Evolutionary conservation across 2,888 invertebrate species (phyloP).

Genomic region (Creontiades dilutus): DNA sequence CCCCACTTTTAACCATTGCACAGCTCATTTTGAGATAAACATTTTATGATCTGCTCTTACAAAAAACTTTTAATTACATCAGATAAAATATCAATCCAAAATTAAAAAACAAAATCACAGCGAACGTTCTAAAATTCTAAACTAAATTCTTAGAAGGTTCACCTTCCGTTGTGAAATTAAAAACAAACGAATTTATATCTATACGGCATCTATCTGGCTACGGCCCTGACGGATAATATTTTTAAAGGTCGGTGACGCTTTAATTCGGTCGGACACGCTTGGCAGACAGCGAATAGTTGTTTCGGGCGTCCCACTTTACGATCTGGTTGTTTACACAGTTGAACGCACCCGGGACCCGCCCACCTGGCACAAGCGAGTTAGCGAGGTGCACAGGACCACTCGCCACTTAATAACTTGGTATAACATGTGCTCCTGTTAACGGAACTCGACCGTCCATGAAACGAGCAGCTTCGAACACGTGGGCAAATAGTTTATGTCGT

Average conservation of each 20-base stretch:
- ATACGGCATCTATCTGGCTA: too few species aligned
- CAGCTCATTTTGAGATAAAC: too few species aligned
- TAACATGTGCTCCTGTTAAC: conserved; percentile 41
- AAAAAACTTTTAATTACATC: too few species aligned
- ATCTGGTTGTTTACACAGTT: conserved; percentile 47
- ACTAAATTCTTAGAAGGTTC: too few species aligned
- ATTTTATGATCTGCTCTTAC: too few species aligned
- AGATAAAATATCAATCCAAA: too few species aligned
- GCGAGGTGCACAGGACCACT: conserved; percentile 36
- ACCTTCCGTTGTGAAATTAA: too few species aligned
- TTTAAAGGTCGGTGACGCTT: background rate
- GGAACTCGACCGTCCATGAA: background rate
- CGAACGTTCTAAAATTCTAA: too few species aligned
- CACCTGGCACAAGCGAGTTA: conserved; percentile 41
- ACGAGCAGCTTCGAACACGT: background rate
- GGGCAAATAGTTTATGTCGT: background rate
- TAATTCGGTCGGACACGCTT: background rate
- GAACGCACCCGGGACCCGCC: conserved; percentile 1
- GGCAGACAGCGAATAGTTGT: background rate
- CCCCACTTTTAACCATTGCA: too few species aligned
- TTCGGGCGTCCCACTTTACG: conserved; percentile 13
- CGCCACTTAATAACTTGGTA: conserved; percentile 59
- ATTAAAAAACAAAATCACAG: too few species aligned
- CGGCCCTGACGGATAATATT: background rate
- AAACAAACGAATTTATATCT: too few species aligned